Evolutionary conservation across 2,888 invertebrate genomes (phyloP).

Genomic region (Mechanitis mazaeus): DNA sequence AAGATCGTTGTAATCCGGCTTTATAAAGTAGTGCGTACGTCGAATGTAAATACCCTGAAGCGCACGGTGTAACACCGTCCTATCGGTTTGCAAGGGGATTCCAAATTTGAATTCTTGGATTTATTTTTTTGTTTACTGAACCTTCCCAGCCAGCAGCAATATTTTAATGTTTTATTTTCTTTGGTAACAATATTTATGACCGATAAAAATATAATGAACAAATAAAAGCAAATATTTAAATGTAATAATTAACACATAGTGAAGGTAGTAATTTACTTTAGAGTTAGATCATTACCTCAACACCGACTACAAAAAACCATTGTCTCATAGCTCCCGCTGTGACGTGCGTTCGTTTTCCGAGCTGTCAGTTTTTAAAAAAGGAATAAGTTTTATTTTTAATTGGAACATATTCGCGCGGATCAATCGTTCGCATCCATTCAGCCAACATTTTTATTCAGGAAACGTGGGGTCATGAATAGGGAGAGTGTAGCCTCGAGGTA

Average conservation of each 20-base stretch:
- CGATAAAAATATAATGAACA: no score
- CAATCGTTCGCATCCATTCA: constrained; percentile 40
- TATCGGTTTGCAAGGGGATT: constrained; percentile 51
- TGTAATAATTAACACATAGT: no score
- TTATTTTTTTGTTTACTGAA: constrained; percentile 34
- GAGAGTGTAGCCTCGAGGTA: constrained; percentile 58
- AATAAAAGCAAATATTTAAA: no score
- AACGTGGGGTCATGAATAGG: constrained; percentile 43
- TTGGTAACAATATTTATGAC: neutral
- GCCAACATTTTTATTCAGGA: constrained; percentile 40
- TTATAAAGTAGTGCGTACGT: constrained; percentile 39
- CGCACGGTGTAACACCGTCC: constrained; percentile 34
- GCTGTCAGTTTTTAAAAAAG: constrained; percentile 27
- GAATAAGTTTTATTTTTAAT: constrained; percentile 51
- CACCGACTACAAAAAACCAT: constrained; percentile 14
- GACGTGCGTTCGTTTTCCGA: constrained; percentile 41
- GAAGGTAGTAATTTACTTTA: neutral
- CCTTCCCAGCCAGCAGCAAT: constrained; percentile 17
- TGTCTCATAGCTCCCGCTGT: constrained; percentile 37
- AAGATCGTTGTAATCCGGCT: constrained; percentile 57
- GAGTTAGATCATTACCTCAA: constrained; percentile 1
- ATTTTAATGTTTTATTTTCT: neutral
- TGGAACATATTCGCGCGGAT: constrained; percentile 68
- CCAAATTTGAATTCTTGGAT: constrained; percentile 48
- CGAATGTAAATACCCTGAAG: constrained; percentile 56